Conservation (phyloP, 1,140 invertebrate species). For the Hyposmocoma kahamanoa region DNA sequence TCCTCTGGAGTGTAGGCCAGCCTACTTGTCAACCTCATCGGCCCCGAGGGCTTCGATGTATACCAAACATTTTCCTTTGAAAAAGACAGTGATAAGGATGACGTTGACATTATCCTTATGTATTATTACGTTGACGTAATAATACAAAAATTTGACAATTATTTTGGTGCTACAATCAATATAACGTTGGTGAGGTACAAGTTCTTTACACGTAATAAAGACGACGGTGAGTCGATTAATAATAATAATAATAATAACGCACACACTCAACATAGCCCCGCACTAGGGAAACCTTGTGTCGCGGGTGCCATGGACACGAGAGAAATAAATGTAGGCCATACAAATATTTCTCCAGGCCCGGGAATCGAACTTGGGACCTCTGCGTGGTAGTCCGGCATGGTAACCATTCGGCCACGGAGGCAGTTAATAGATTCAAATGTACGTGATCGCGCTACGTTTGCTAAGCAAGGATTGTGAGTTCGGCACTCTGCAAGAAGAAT, state of each 20-base stretch:
- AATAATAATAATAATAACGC: no score
- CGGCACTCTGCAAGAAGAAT: constrained; percentile 11
- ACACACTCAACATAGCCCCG: no score
- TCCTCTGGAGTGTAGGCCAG: constrained; percentile 12
- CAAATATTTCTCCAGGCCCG: no score
- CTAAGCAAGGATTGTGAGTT: constrained; percentile 21
- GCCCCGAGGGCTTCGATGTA: constrained; percentile 17
- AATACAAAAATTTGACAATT: constrained; percentile 12
- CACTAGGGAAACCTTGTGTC: no score
- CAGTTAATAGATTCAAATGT: no score
- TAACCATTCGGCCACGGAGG: no score
- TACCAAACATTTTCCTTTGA: constrained; percentile 13
- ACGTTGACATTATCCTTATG: no score
- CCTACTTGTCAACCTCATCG: constrained; percentile 15
- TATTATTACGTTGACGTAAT: constrained; percentile 6
- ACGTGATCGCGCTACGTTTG: constrained; percentile 14
- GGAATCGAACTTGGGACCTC: no score
- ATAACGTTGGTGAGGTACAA: constrained; percentile 17
- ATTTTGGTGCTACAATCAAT: constrained; percentile 20
- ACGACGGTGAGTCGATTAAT: constrained; percentile 13
- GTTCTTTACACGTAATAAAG: constrained; percentile 21
- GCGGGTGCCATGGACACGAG: no score
- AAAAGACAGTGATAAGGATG: constrained; percentile 2
- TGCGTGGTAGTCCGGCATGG: no score
- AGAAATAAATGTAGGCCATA: no score